Percentiles rank a stretch among this genome's conserved stretches.
phyloP scores from a whole-genome alignment of 1,140 invertebrate genomes.

The Conus ventricosus region DNA sequence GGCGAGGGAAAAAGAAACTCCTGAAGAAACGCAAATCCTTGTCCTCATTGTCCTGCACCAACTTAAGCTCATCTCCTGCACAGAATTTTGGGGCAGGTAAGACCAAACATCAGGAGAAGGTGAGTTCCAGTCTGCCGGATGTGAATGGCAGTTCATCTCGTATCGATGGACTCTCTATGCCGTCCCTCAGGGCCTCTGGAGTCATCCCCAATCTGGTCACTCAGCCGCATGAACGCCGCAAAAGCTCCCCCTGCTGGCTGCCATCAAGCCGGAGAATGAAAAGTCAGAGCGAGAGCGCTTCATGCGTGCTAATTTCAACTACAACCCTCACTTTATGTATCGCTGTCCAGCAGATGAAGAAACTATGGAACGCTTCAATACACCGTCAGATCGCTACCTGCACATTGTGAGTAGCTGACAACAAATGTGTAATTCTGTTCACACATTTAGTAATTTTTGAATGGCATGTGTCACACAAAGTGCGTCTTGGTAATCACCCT shows the following conservation, averaged over 20 bases:
- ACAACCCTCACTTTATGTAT: constrained; percentile 63
- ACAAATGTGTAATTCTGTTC: neutral
- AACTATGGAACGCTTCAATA: constrained; percentile 50
- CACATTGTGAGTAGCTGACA: constrained; percentile 45
- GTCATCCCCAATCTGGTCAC: neutral
- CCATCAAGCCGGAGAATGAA: constrained; percentile 64
- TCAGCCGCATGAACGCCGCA: constrained; percentile 45
- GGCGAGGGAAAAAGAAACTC: constrained; percentile 42
- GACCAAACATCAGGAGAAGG: neutral
- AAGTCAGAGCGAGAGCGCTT: constrained; percentile 61
- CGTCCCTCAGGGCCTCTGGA: neutral
- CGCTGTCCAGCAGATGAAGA: constrained; percentile 52
- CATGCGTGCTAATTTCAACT: constrained; percentile 58
- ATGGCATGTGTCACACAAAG: too few relatives aligned
- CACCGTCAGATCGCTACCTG: constrained; percentile 61
- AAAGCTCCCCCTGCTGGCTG: constrained; percentile 58
- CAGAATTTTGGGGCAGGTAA: neutral
- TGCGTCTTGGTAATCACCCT: neutral
- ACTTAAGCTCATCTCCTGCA: neutral
- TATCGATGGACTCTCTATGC: constrained; percentile 12
- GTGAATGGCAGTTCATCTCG: neutral
- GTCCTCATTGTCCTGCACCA: neutral
- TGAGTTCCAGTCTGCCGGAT: neutral
- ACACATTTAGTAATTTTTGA: too few relatives aligned
- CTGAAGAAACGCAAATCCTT: constrained; percentile 10